A percentile compares a stretch with the other conserved stretches of the same genome.
phyloP scores from a whole-genome alignment of 2,797 vertebrate genomes.

The Leptoclinus maculatus region DNA sequence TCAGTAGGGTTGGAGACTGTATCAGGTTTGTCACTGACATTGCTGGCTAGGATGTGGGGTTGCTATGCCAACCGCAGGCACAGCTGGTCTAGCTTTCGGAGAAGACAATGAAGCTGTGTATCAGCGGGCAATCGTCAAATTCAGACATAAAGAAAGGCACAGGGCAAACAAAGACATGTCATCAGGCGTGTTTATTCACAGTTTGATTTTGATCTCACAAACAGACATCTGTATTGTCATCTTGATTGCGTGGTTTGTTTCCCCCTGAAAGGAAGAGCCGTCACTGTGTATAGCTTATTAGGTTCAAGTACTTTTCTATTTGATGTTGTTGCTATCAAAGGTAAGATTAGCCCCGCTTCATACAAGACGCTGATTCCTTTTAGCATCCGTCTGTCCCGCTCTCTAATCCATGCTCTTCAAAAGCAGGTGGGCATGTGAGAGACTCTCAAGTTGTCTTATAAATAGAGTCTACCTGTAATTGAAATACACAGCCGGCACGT shows the following conservation, averaged over 20 bases:
- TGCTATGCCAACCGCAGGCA: constrained; percentile 70
- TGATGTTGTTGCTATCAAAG: constrained; percentile 74
- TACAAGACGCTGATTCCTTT: constrained; percentile 52
- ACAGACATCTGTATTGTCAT: constrained; percentile 43
- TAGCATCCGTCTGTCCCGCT: constrained; percentile 46
- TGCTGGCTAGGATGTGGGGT: constrained; percentile 44
- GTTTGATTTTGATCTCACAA: constrained; percentile 59
- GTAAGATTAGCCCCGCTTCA: constrained; percentile 58
- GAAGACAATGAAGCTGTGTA: constrained; percentile 67
- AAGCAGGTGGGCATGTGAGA: constrained; percentile 54
- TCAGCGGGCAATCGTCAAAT: constrained; percentile 43
- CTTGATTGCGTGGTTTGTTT: constrained; percentile 61
- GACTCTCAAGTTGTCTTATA: constrained; percentile 34
- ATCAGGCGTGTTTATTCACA: constrained; percentile 52
- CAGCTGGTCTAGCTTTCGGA: constrained; percentile 53
- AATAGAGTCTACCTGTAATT: constrained; percentile 49
- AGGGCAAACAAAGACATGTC: constrained; percentile 40
- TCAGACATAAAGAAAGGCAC: constrained; percentile 49
- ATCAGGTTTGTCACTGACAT: constrained; percentile 22
- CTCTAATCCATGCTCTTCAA: constrained; percentile 65
- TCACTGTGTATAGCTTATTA: constrained; percentile 32
- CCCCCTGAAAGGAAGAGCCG: constrained; percentile 13
- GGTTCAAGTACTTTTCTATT: constrained; percentile 60
- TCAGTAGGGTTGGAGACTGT: constrained; percentile 14
- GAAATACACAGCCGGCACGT: constrained; percentile 17